Percentiles rank a stretch among this genome's conserved stretches.
These are phyloP conservation scores for Pelagia noctiluca DNA, from an alignment of 30 jellyfish, hydroid and myxozoan genomes.

Conservation along the genomic window DNA sequence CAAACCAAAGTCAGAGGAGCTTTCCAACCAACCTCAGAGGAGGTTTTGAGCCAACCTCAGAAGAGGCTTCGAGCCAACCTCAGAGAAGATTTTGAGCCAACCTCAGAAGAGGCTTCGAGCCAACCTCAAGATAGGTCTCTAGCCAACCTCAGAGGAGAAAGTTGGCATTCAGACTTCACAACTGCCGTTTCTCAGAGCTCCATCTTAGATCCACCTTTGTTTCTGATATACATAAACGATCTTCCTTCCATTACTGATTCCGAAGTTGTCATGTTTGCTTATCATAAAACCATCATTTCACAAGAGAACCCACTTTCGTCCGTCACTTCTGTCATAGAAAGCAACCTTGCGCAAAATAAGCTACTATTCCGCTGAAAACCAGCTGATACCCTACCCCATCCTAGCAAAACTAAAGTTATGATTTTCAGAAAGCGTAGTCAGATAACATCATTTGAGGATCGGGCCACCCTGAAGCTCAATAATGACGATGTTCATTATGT, in stretches of 20 bases:
- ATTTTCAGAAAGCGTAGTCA: too few species aligned
- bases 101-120: too few species aligned
- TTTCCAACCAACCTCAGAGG: too few species aligned
- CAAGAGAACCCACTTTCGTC: neutral
- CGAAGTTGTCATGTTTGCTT: neutral
- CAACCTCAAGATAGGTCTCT: too few species aligned
- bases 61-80: too few species aligned
- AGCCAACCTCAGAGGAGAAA: too few species aligned
- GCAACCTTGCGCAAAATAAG: neutral
- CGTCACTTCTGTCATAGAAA: conserved; percentile 1
- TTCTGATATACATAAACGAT: neutral
- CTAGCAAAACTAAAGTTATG: neutral
- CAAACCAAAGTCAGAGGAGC: too few species aligned
- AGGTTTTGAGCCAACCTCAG: too few species aligned
- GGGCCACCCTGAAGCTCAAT: conserved; percentile 20
- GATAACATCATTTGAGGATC: neutral
- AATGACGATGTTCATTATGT: conserved; percentile 27
- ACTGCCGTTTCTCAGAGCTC: neutral
- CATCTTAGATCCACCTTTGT: neutral
- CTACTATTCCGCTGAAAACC: neutral
- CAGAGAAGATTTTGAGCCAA: too few species aligned
- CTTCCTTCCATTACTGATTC: conserved; percentile 5
- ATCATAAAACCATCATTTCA: neutral
- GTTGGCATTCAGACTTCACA: too few species aligned
- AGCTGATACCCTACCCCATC: conserved; percentile 1